phyloP scores from a whole-genome alignment of 2,113 vertebrate species.

The Heloderma charlesbogerti region DNA sequence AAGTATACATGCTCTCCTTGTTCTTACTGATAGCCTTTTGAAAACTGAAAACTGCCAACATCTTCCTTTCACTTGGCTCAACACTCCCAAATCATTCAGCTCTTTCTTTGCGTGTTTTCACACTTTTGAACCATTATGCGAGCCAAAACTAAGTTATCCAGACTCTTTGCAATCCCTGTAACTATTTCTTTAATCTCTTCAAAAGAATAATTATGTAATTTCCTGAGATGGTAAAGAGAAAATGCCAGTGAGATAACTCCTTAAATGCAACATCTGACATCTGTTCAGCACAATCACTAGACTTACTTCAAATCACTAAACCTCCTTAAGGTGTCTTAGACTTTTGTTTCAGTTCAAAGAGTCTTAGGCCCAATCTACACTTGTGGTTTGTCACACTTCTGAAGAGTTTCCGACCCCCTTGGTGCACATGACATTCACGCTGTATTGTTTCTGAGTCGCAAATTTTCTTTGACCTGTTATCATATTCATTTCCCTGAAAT shows the following conservation, averaged over 20 bases:
- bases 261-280: background rate
- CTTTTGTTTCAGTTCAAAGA: background rate
- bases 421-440: too few species aligned
- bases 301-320: slow-evolving; percentile 14
- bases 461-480: too few species aligned
- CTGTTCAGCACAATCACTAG: background rate
- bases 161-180: background rate
- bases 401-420: too few species aligned
- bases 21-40: slow-evolving; percentile 10
- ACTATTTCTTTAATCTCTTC: background rate
- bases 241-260: background rate
- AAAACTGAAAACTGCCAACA: too few species aligned
- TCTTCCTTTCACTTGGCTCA: background rate
- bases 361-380: too few species aligned
- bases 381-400: too few species aligned
- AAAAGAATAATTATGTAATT: background rate
- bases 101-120: background rate
- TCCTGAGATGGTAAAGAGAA: background rate
- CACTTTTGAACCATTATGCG: too few species aligned
- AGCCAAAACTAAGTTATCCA: background rate
- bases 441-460: too few species aligned
- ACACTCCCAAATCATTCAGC: background rate
- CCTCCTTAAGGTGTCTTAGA: background rate
- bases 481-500: too few species aligned
- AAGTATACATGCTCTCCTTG: background rate